Conservation (phyloP, 1,140 invertebrate species). For the Drosophila kikkawai region DNA sequence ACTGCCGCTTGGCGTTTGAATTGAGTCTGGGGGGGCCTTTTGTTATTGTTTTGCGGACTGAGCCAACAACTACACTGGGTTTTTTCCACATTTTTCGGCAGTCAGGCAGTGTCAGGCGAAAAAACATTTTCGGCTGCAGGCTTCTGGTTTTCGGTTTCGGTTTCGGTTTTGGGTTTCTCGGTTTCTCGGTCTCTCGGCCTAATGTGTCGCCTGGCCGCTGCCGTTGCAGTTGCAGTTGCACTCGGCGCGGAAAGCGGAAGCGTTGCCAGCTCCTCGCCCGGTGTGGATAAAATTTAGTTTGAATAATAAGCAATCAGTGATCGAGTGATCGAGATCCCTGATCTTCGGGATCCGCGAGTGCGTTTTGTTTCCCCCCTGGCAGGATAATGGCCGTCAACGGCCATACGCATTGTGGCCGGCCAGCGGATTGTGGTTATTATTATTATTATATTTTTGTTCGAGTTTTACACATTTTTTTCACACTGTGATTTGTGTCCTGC, state of each 20-base stretch:
- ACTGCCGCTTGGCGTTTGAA: constrained; percentile 48
- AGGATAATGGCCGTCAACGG: constrained; percentile 37
- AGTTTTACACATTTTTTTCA: constrained; percentile 50
- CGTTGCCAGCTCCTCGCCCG: constrained; percentile 51
- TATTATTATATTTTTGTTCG: constrained; percentile 34
- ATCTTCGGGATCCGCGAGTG: constrained; percentile 1
- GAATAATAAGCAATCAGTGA: background rate
- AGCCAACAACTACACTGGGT: constrained; percentile 2
- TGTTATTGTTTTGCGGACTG: constrained; percentile 28
- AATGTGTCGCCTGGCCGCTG: constrained; percentile 60
- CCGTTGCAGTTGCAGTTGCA: constrained; percentile 77
- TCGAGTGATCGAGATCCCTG: constrained; percentile 3
- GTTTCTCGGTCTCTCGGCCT: constrained; percentile 57
- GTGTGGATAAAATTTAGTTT: constrained; percentile 28
- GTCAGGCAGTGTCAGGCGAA: constrained; percentile 45
- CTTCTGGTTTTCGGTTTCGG: constrained; percentile 51
- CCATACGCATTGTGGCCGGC: constrained; percentile 43
- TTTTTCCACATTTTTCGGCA: constrained; percentile 64
- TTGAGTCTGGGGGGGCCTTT: constrained; percentile 48
- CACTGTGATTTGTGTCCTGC: constrained; percentile 30
- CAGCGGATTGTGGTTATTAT: constrained; percentile 30
- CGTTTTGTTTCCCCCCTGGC: constrained; percentile 1
- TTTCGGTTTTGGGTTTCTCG: constrained; percentile 58
- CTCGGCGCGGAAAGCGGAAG: constrained; percentile 77
- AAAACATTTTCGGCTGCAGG: constrained; percentile 68